phyloP scores from a whole-genome alignment of 2,888 invertebrate genomes.

The Villa cingulata region DNA sequence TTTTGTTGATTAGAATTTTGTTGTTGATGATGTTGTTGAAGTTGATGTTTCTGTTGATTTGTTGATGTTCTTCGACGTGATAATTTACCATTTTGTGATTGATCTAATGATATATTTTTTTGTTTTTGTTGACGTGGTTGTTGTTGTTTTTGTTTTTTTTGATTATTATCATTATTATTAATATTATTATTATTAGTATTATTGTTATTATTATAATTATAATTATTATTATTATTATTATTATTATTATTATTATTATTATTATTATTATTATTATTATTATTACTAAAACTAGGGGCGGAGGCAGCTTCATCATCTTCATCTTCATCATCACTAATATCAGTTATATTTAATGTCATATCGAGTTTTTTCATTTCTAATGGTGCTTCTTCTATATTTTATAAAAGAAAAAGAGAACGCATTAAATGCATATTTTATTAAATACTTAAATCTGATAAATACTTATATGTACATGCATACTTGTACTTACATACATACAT shows the following conservation, averaged over 20 bases:
- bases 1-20: too few species aligned
- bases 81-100: conserved; percentile 25
- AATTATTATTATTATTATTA: conserved; percentile 1
- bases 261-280: too few species aligned
- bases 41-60: conserved; percentile 24
- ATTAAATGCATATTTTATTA: too few species aligned
- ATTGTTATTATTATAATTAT: too few species aligned
- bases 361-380: conserved; percentile 32
- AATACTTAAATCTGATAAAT: too few species aligned
- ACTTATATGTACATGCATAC: too few species aligned
- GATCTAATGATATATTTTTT: conserved; percentile 1
- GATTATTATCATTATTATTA: conserved; percentile 7
- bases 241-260: conserved; percentile 5
- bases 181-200: too few species aligned
- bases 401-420: neutral
- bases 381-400: conserved; percentile 21
- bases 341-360: conserved; percentile 26
- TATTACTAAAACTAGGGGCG: conserved; percentile 2
- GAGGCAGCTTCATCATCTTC: conserved; percentile 14
- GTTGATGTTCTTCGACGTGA: conserved; percentile 29
- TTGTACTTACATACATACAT: too few species aligned
- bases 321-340: conserved; percentile 30
- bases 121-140: too few species aligned
- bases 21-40: conserved; percentile 16
- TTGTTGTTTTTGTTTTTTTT: conserved; percentile 7